Evolutionary conservation across 2,113 vertebrate genomes (phyloP).

Genomic region (Astatotilapia flaviijosephi): DNA sequence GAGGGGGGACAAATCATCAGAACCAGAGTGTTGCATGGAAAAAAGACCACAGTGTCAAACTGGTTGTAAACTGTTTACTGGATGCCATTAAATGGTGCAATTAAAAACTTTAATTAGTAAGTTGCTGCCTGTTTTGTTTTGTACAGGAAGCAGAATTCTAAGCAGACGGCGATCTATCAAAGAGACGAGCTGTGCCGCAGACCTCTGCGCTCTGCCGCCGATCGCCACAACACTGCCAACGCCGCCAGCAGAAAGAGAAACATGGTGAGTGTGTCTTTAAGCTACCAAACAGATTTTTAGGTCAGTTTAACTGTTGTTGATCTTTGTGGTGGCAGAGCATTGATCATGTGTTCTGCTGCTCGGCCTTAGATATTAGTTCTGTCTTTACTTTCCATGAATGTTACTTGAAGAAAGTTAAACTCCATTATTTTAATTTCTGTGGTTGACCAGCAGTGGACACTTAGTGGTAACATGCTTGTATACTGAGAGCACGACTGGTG

Average conservation of each 20-base stretch:
- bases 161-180: slow-evolving; percentile 30
- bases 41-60: neutral
- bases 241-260: slow-evolving; percentile 67
- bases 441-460: neutral
- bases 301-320: neutral
- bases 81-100: neutral
- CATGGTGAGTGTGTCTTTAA: slow-evolving; percentile 32
- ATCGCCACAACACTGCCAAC: neutral
- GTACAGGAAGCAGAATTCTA: slow-evolving; percentile 70
- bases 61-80: neutral
- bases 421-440: neutral
- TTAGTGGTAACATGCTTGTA: neutral
- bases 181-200: slow-evolving; percentile 39
- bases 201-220: slow-evolving; percentile 1
- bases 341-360: neutral
- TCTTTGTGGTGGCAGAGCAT: neutral
- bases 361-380: neutral
- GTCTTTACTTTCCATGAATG: neutral
- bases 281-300: neutral
- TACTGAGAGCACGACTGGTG: neutral
- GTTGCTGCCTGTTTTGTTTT: neutral
- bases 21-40: neutral
- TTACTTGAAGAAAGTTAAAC: neutral
- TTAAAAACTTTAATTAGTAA: fast-evolving
- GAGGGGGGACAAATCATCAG: neutral